phyloP scores from a whole-genome alignment of 1,140 invertebrate species.

The Psix sp. region DNA sequence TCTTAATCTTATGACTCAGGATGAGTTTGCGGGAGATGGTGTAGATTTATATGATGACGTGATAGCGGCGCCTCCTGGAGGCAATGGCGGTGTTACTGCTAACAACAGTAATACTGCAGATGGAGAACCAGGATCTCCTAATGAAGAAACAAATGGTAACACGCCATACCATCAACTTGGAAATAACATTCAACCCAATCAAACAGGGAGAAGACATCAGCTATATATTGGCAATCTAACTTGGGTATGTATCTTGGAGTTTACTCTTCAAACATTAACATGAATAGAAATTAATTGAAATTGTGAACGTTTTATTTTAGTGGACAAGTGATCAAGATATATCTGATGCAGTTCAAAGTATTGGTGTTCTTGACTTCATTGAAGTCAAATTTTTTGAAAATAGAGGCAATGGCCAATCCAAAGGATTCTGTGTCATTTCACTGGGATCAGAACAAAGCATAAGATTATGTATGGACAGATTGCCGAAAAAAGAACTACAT shows the following conservation, averaged over 20 bases:
- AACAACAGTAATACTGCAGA: constrained; percentile 69
- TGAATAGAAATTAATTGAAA: too few relatives aligned
- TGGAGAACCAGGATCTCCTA: constrained; percentile 69
- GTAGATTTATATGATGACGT: constrained; percentile 98
- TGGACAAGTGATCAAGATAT: constrained; percentile 99
- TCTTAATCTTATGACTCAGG: constrained; percentile 76
- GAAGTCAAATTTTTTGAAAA: constrained; percentile 99
- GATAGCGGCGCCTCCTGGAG: constrained; percentile 85
- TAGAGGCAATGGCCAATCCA: constrained; percentile 98
- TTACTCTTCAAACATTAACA: too few relatives aligned
- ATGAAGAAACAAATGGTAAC: constrained; percentile 84
- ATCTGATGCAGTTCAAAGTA: constrained; percentile 87
- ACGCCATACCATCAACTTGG: constrained; percentile 81
- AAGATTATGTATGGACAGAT: constrained; percentile 91
- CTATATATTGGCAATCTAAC: constrained; percentile 97
- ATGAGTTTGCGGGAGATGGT: constrained; percentile 89
- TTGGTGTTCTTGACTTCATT: constrained; percentile 95
- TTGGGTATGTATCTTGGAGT: constrained; percentile 82
- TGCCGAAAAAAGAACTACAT: constrained; percentile 96
- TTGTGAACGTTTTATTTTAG: constrained; percentile 82
- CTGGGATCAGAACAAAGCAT: constrained; percentile 94
- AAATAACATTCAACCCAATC: constrained; percentile 84
- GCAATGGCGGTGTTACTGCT: constrained; percentile 70
- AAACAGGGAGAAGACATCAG: constrained; percentile 88
- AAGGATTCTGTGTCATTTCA: constrained; percentile 96